These are phyloP conservation scores for Lanistes nyassanus DNA, from an alignment of 1,140 invertebrate genomes.

Conservation along the genomic window DNA sequence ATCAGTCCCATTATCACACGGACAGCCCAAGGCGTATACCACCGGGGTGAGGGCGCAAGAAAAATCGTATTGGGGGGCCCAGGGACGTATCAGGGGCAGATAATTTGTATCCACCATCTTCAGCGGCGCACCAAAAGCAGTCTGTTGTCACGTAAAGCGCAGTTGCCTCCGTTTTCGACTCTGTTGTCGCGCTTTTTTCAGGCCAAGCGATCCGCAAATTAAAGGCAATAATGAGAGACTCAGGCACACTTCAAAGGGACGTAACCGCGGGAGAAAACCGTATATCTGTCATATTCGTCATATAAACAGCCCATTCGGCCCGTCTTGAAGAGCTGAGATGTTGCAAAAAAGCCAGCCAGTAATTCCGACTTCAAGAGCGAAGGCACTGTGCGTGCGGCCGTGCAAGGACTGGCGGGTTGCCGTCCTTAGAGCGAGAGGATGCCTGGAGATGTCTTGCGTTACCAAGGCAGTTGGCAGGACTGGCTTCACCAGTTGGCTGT, in stretches of 20 bases:
- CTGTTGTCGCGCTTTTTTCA: not conserved
- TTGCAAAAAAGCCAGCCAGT: not conserved
- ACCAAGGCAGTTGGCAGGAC: too few species aligned
- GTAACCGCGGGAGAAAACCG: constrained; percentile 8
- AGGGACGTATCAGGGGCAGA: constrained; percentile 4
- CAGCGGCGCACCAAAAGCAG: not conserved
- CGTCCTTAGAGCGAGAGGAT: too few species aligned
- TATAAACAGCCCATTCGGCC: constrained; percentile 16
- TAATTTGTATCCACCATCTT: constrained; percentile 5
- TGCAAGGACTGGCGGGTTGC: too few species aligned
- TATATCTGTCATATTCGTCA: constrained; percentile 23
- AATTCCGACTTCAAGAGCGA: constrained; percentile 6
- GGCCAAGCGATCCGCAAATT: not conserved
- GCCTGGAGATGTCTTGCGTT: too few species aligned
- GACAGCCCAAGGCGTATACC: too few species aligned
- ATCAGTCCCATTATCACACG: too few species aligned
- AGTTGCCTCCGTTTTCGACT: not conserved
- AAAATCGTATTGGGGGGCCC: constrained; percentile 16
- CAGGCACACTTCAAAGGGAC: constrained; percentile 13
- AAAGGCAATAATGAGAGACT: not conserved
- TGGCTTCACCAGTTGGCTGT: too few species aligned
- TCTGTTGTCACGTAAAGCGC: not conserved
- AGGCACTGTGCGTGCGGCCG: too few species aligned
- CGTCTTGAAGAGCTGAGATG: not conserved
- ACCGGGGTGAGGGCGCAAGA: not conserved